A percentile compares a stretch with the other conserved stretches of the same genome.
Evolutionary conservation across 1,140 invertebrate genomes (phyloP).

Genomic region (Drosophila sp.): DNA sequence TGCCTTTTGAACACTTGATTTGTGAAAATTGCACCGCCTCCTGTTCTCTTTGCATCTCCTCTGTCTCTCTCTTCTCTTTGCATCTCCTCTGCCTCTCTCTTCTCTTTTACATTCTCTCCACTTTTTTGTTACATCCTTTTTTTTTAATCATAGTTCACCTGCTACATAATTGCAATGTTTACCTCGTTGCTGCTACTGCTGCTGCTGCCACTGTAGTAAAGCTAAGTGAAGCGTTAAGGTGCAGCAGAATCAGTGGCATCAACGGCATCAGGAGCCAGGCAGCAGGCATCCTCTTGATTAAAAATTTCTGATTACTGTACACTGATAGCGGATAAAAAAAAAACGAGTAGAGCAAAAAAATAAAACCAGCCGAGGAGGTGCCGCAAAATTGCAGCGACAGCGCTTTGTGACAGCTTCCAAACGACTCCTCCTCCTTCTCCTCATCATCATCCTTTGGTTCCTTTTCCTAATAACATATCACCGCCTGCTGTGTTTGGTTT

Average conservation of each 20-base stretch:
- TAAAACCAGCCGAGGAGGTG: constrained; percentile 47
- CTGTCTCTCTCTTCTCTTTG: background rate
- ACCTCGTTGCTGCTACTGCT: constrained; percentile 45
- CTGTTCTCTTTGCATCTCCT: background rate
- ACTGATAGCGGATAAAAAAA: constrained; percentile 57
- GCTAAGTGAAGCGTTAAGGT: constrained; percentile 77
- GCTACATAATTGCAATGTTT: constrained; percentile 78
- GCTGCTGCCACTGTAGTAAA: constrained; percentile 23
- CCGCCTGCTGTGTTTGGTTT: constrained; percentile 76
- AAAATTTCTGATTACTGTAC: constrained; percentile 78
- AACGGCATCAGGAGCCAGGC: constrained; percentile 42
- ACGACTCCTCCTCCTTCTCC: constrained; percentile 32
- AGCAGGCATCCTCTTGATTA: constrained; percentile 66
- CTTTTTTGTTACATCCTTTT: constrained; percentile 24
- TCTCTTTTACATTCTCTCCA: constrained; percentile 5
- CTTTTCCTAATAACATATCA: constrained; percentile 69
- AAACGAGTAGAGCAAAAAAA: constrained; percentile 17
- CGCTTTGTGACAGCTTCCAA: constrained; percentile 64
- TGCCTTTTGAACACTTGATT: constrained; percentile 63
- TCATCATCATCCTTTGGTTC: constrained; percentile 16
- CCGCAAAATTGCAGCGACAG: constrained; percentile 74
- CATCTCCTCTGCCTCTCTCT: too few species aligned
- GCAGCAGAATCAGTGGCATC: constrained; percentile 33
- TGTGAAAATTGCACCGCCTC: constrained; percentile 56
- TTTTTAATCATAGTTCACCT: constrained; percentile 75